Base-by-base conservation (phyloP, 1,140 invertebrate genomes). In the Diploscapter pachys region DNA sequence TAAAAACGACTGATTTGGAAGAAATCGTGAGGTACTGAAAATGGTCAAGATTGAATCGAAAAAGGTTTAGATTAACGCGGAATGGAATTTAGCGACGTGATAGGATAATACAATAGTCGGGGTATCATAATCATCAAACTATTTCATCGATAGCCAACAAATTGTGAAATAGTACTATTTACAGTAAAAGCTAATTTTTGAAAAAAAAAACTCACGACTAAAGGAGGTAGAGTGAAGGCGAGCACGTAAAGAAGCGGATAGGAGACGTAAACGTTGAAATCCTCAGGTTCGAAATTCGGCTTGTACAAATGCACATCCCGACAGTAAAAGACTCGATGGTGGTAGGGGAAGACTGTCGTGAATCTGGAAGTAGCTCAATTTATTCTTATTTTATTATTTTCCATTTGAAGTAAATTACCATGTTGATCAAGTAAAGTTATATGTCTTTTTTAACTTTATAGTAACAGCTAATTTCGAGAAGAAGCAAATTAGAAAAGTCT, bases 251-350 rank as follows among this genome's bases (percentile, higher is more conserved):
- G 79, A 13, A 86, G 72, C 3, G 80, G 53, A 65, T 85, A 80
- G 3, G 83, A 85, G 53, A 85, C 81, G 63, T 83, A 86, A 63
- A 85, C 81, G 53, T 85, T 83, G 69, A 85, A 85, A 72, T 85
- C 83, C 72, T 85, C 83, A 11, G 83, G 85, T 52, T 63, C 69
- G 68, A 86, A 85, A 66, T 85, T 86, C 62, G 83, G 83, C 62
- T 85, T 85, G 75, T 82, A 86, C 11, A 85, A 72, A 56, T 81
- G 67, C 9, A 86, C 75, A 78, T 85, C 83, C 4, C 80, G 80
- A 61, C 83, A 85, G 71, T 85, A 85, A 72, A 85, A 85, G n/a
- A 85, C 83, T 64, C 83, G 71, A 54, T 85, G 83, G 72, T 83
- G 82, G 64, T 85, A 84, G 6, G 83, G 83, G 68, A 85, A 85